Base-by-base conservation (phyloP, 1,140 invertebrate genomes). In the Hycleus cichorii region DNA sequence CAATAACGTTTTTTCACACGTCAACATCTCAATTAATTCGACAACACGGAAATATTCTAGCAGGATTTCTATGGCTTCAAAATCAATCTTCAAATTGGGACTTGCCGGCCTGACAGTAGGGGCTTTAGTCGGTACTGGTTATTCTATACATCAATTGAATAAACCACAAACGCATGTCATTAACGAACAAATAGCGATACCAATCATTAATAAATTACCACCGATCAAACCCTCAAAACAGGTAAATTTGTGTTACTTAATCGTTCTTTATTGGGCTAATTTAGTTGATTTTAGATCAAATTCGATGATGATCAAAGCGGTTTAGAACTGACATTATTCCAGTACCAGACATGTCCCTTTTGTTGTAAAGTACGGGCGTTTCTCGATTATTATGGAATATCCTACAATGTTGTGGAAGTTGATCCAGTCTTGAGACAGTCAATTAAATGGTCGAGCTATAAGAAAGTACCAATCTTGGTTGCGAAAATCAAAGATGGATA, bases 261-360 rank as follows among this genome's bases (percentile, higher is more conserved):
- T 47, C 40, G 49, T 18, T 18, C 1, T 18, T 18, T 18, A 1
- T 1, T 3, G 6, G 39, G 5, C 24, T 47, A 53, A 27, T 39
- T 56, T 38, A 25, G 32, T 50, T 40, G 47, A 27, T 76, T 79
- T 49, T 66, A 86, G 83, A 76, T 88, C 51, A 63, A 80, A 5
- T 84, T 78, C 71, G 78, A 81, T 7, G 77, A 80, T 11, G 90
- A 95, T 74, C 77, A 76, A 4, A 85, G 81, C 52, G 86, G 86
- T 8, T 76, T 97, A 46, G 86, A 95, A 65, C 74, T 98, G 11
- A 90, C 90, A 1, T 76, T 98, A 24, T 98, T 89, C 72, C 96
- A 99, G 79, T 99, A 95, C 74, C 90, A 96, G 69, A 96, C 93
- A 3, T 99, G 96, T 75, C 97, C 97, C 32, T 99, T 98, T 76